Evolutionary conservation across 2,888 invertebrate genomes (phyloP), one percentile per base, ranked within the genome.

Genomic region (Aphidius colemani): DNA sequence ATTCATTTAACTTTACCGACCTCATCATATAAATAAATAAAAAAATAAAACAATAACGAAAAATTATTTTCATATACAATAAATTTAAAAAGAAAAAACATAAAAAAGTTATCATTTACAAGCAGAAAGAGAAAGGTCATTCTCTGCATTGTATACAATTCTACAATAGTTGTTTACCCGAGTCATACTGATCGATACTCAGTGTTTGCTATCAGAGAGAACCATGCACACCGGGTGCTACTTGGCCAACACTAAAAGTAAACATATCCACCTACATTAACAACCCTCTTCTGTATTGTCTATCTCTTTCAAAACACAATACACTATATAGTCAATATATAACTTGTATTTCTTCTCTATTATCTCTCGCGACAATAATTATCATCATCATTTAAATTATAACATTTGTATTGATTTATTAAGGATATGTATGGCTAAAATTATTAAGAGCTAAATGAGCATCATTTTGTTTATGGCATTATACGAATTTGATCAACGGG

Each of bases 151-250:
- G 30, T 30, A 74, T 76, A 74, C 75, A 76, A 75, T 74, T 76
- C 74, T 71, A 77, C 80, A 80, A 79, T 81, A 77, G 78, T 81
- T 80, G 80, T 81, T 82, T 81, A 80, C 80, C 78, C 77, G 77
- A 80, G 79, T 78, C 76, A 79, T 78, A 79, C 80, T 79, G 81
- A 80, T 82, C 82, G 81, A 81, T 81, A 82, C 76, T 76, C 55
- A 75, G 75, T 80, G 80, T 81, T 81, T 81, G 81, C 79, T 76
- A 80, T 79, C 79, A 78, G 75, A 78, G 78, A 76, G 74, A 77
- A 78, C 75, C 77, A 80, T 80, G 76, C 75, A 78, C 76, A 75
- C 75, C 71, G 75, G 76, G 76, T 75, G 76, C 77, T 77, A 78
- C 75, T 79, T 79, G 78, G 76, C 76, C 78, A 77, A 78, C 77